Evolutionary conservation across 2,888 invertebrate genomes (phyloP).

Genomic region (Athalia rosae): DNA sequence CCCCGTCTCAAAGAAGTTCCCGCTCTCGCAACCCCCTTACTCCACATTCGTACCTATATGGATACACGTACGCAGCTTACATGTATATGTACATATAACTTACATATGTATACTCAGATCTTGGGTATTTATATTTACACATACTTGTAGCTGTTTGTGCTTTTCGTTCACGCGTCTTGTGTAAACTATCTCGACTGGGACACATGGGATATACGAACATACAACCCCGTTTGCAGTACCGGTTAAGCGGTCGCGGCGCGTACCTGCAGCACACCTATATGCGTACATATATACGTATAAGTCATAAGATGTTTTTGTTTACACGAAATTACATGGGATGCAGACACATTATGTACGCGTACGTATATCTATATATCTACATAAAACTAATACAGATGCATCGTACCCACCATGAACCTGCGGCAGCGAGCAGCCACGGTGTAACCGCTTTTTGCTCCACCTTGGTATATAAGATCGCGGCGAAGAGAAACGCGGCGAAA

Average conservation of each 20-base stretch:
- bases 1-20: neutral
- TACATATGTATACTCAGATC: no score
- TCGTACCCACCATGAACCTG: neutral
- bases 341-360: neutral
- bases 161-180: no score
- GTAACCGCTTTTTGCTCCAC: conserved; percentile 35
- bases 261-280: no score
- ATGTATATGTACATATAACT: no score
- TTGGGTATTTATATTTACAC: no score
- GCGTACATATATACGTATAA: no score
- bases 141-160: no score
- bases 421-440: neutral
- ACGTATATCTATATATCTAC: neutral
- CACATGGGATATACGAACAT: no score
- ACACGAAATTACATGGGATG: conserved; percentile 64
- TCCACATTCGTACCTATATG: neutral
- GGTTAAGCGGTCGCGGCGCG: neutral
- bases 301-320: conserved; percentile 57
- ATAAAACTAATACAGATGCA: no score
- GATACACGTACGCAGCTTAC: no score
- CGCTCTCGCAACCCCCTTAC: neutral
- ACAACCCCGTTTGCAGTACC: neutral
- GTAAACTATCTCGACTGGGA: no score
- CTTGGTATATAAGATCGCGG: conserved; percentile 23
- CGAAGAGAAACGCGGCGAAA: conserved; percentile 51